Evolutionary conservation across 2,888 invertebrate species (phyloP), one percentile per base, ranked within the genome.

Genomic region (Myathropa florea): DNA sequence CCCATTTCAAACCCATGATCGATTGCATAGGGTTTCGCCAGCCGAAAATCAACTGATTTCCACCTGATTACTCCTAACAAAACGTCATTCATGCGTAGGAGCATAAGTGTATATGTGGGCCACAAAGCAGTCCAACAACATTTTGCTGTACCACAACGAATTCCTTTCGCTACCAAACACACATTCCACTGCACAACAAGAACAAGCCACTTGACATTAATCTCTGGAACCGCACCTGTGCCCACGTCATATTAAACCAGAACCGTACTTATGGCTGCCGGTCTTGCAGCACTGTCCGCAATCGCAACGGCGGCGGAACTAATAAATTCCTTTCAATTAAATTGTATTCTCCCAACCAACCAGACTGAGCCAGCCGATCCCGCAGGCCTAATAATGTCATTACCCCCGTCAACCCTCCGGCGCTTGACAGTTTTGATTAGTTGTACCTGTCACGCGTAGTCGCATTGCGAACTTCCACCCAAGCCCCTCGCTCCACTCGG

Each of bases 291-390:
- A 46, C 12, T 57, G 9, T 60, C 4, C 21, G 60, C 65, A 75
- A 71, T 70, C 73, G 68, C 46, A 36, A 53, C 68, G 70, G 72
- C 68, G 70, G 72, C 81, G 85, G 85, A 85, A 85, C 85, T 85
- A 85, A 85, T 85, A 81, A 85, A 85, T 85, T 81, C 85, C 81
- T 73, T 85, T 81, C 81, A 85, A 78, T 85, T 85, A 81, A 81
- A 85, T 73, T 77, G 77, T 78, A 73, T 85, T 81, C 77, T 77
- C 53, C 59, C 64, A 75, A 21, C 36, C 75, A 21, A 33, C 46
- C 18, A 28, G 39, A 73, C 36, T 12, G n/a, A 26, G n/a, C 53
- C 57, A 39, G 39, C 39, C 63, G 24, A 65, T 71, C 80, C 72
- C 84, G 72, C 71, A 59, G 71, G 81, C 76, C 72, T 81, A 76